Evolutionary conservation across 2,797 vertebrate species (phyloP).

Genomic region (Myioborus melanocephalus): DNA sequence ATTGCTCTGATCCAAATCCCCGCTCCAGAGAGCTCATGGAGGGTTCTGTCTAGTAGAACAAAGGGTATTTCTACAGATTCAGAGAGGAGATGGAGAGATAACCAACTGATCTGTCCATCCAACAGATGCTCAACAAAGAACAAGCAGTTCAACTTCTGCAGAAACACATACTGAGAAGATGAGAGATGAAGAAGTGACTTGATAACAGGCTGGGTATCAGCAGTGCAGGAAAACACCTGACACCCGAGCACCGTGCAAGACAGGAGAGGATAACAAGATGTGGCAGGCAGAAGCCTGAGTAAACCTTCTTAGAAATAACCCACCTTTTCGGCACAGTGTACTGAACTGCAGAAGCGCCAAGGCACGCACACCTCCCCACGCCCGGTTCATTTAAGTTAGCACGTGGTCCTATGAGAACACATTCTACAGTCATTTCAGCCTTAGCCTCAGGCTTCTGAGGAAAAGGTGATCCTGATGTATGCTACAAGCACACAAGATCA

Average conservation of each 20-base stretch:
- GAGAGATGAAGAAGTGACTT: neutral
- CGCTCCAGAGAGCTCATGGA: neutral
- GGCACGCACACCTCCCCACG: rapidly evolving
- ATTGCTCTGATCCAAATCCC: slow-evolving; percentile 17
- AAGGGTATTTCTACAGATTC: neutral
- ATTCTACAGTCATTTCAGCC: neutral
- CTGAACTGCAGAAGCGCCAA: neutral
- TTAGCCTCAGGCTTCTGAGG: neutral
- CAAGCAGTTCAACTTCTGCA: rapidly evolving
- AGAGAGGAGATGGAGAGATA: neutral
- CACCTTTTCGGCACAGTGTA: neutral
- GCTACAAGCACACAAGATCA: neutral
- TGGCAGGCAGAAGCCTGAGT: neutral
- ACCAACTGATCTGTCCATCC: neutral
- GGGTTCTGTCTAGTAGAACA: neutral
- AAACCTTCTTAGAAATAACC: neutral
- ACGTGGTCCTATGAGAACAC: neutral
- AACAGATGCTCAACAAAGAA: neutral
- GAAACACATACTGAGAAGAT: neutral
- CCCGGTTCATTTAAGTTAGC: neutral
- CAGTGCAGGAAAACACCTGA: neutral
- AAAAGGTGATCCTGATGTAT: neutral
- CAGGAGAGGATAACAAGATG: neutral
- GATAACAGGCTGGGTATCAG: neutral
- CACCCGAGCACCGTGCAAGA: neutral